These are phyloP conservation scores for Furcifer pardalis DNA, from an alignment of 2,797 vertebrate genomes.

Conservation along the genomic window DNA sequence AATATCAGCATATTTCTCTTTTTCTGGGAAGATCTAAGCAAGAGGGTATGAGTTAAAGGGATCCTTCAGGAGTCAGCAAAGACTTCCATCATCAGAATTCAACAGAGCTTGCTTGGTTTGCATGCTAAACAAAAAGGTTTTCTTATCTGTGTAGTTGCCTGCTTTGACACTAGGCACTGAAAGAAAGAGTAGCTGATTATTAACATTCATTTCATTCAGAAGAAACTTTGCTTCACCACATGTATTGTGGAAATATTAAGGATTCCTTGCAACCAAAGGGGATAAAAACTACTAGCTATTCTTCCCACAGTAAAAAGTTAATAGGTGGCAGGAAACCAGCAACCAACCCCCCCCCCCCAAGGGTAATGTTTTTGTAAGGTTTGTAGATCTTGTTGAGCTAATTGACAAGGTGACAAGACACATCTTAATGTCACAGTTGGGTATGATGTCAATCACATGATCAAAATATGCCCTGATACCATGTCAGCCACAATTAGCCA, in stretches of 20 bases:
- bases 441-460: too few relatives aligned
- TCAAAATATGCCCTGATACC: too few relatives aligned
- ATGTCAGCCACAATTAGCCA: too few relatives aligned
- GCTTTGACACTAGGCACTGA: slow-evolving; percentile 38
- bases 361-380: too few relatives aligned
- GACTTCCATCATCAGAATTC: slow-evolving; percentile 13
- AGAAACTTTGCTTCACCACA: slow-evolving; percentile 19
- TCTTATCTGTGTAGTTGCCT: slow-evolving; percentile 1
- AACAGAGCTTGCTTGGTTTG: slow-evolving; percentile 23
- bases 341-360: too few relatives aligned
- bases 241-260: slow-evolving; percentile 3
- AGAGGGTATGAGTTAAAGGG: slow-evolving; percentile 34
- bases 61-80: neutral
- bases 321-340: neutral
- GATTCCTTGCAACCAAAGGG: neutral
- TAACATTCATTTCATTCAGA: slow-evolving; percentile 20
- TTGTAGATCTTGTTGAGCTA: too few relatives aligned
- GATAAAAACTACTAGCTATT: neutral
- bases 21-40: slow-evolving; percentile 1
- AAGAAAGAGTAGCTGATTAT: slow-evolving; percentile 25
- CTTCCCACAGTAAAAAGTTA: neutral
- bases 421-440: too few relatives aligned
- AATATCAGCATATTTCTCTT: neutral
- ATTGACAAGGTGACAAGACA: too few relatives aligned
- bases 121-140: slow-evolving; percentile 20